A percentile compares a stretch with the other conserved stretches of the same genome.
Evolutionary conservation across 2,113 vertebrate genomes (phyloP).

Genomic region (Dasypus novemcinctus): DNA sequence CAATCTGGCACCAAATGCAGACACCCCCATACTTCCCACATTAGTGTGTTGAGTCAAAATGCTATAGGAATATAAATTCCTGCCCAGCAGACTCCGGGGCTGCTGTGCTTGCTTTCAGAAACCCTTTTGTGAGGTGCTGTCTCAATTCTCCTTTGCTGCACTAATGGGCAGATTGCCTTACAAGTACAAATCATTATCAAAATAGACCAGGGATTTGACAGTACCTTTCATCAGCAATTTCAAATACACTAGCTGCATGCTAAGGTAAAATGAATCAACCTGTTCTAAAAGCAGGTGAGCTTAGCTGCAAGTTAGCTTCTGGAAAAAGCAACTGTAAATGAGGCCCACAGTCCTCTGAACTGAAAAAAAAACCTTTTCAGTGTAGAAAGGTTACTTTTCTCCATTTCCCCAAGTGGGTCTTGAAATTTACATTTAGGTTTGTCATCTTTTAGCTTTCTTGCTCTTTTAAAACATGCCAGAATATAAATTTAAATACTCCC

Average conservation of each 20-base stretch:
- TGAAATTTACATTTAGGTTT: constrained; percentile 39
- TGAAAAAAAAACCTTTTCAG: background rate
- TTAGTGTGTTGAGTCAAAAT: constrained; percentile 71
- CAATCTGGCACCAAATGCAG: constrained; percentile 55
- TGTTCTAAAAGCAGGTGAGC: constrained; percentile 62
- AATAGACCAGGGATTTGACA: constrained; percentile 62
- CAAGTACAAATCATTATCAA: constrained; percentile 67
- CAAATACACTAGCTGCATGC: constrained; percentile 51
- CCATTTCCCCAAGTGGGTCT: constrained; percentile 22
- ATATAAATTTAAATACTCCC: constrained; percentile 38
- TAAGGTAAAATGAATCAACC: constrained; percentile 62
- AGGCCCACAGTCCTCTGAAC: constrained; percentile 25
- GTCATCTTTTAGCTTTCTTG: constrained; percentile 9
- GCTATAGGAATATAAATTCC: constrained; percentile 35
- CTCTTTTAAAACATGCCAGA: constrained; percentile 53
- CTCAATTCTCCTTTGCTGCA: constrained; percentile 8
- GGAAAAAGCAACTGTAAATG: constrained; percentile 64
- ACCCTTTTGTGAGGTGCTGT: background rate
- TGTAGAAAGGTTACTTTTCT: constrained; percentile 50
- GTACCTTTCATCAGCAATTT: constrained; percentile 67
- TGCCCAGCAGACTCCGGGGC: constrained; percentile 27
- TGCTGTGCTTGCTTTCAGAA: constrained; percentile 34
- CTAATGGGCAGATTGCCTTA: constrained; percentile 71
- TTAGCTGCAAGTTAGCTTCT: constrained; percentile 43
- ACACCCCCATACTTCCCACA: constrained; percentile 53